phyloP scores from a whole-genome alignment of 2,888 invertebrate genomes.

The Eumacrocentrus americanus region DNA sequence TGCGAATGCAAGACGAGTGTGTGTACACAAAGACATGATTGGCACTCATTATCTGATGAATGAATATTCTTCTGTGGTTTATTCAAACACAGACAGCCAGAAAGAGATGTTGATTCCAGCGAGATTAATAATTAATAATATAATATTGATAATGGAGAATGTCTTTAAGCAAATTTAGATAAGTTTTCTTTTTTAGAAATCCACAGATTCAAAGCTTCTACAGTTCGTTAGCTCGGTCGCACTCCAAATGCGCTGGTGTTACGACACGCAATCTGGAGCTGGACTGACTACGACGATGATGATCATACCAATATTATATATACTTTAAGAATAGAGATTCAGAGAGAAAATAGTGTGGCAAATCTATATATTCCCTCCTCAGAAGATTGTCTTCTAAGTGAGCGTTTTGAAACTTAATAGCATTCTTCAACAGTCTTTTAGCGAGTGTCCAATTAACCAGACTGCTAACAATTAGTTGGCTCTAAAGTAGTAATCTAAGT shows the following conservation, averaged over 20 bases:
- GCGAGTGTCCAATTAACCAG: too few species aligned
- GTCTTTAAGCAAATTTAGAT: neutral
- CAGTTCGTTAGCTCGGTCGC: slow-evolving; percentile 56
- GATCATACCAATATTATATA: slow-evolving; percentile 8
- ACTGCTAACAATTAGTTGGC: slow-evolving; percentile 4
- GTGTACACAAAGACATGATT: neutral
- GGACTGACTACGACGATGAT: neutral
- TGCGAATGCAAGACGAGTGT: slow-evolving; percentile 1
- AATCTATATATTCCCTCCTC: too few species aligned
- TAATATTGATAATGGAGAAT: neutral
- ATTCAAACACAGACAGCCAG: too few species aligned
- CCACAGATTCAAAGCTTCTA: slow-evolving; percentile 34
- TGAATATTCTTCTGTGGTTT: too few species aligned
- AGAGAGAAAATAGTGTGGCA: too few species aligned
- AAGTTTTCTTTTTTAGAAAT: slow-evolving; percentile 43
- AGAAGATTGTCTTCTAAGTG: too few species aligned
- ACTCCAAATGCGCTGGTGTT: slow-evolving; percentile 46
- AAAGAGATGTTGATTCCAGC: too few species aligned
- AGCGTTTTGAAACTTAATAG: too few species aligned
- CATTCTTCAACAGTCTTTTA: too few species aligned
- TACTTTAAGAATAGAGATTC: too few species aligned
- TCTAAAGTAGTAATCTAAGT: neutral
- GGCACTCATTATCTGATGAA: neutral
- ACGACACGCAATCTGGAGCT: slow-evolving; percentile 30
- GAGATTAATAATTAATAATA: neutral